Conservation (phyloP, 2,113 vertebrate species). For the Rhinoderma darwinii region DNA sequence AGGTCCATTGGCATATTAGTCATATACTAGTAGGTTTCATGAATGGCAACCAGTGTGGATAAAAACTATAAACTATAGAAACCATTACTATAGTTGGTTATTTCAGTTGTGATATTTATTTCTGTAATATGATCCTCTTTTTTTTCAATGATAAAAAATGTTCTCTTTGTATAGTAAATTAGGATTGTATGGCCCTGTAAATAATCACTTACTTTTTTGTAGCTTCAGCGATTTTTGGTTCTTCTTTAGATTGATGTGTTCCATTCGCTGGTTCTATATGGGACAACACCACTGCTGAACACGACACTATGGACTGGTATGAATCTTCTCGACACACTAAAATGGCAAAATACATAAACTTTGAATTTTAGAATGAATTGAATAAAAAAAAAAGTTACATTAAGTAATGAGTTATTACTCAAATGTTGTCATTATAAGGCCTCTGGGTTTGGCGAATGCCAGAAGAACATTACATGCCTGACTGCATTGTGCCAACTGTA, state of each 20-base stretch:
- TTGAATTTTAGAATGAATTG: not conserved
- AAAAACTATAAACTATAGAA: too few species aligned
- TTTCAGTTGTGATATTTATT: too few species aligned
- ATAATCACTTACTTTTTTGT: slow-evolving; percentile 80
- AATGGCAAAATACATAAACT: slow-evolving; percentile 53
- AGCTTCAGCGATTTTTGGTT: slow-evolving; percentile 71
- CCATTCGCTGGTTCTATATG: slow-evolving; percentile 80
- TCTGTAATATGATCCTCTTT: too few species aligned
- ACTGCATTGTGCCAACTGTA: too few species aligned
- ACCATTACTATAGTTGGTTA: too few species aligned
- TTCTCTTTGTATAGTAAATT: not conserved
- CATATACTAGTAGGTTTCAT: too few species aligned
- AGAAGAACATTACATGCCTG: too few species aligned
- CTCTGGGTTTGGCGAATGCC: too few species aligned
- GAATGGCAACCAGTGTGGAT: too few species aligned
- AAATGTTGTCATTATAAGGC: not conserved
- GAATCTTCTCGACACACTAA: slow-evolving; percentile 94
- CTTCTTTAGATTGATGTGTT: slow-evolving; percentile 71
- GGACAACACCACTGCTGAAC: slow-evolving; percentile 83
- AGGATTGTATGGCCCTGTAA: not conserved
- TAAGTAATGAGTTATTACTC: not conserved
- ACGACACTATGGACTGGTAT: slow-evolving; percentile 88
- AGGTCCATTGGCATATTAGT: too few species aligned
- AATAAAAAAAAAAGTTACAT: not conserved
- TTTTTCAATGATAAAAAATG: not conserved